These are phyloP conservation scores for Megaustenia siamemsis DNA, from an alignment of 2,888 invertebrate species.

Conservation along the genomic window DNA sequence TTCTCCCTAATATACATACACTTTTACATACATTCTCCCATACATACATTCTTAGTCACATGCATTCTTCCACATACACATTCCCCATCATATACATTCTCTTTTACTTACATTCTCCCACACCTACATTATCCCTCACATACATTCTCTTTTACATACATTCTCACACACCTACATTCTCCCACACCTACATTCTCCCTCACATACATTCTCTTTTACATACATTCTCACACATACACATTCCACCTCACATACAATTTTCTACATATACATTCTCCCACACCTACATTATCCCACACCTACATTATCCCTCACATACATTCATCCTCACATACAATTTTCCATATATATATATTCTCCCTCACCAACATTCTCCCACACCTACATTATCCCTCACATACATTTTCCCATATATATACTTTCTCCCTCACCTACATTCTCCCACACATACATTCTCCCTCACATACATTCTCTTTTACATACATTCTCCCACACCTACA, in stretches of 20 bases:
- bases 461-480: neutral
- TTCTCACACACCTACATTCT: neutral
- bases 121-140: neutral
- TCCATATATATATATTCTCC: neutral
- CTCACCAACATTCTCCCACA: constrained; percentile 20
- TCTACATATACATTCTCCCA: neutral
- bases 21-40: neutral
- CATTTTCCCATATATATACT: neutral
- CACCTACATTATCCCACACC: neutral
- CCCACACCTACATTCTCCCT: neutral
- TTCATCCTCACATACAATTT: neutral
- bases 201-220: neutral
- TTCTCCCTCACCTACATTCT: constrained; percentile 14
- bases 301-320: neutral
- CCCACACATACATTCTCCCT: neutral
- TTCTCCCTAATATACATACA: neutral
- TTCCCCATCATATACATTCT: neutral
- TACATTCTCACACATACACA: neutral
- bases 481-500: neutral
- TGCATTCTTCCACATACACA: neutral
- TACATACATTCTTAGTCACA: neutral
- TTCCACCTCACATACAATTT: neutral
- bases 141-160: neutral
- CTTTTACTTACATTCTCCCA: neutral
- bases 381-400: constrained; percentile 2